Base-by-base conservation (phyloP, 2,797 vertebrate species). In the Microctenopoma lineatum region DNA sequence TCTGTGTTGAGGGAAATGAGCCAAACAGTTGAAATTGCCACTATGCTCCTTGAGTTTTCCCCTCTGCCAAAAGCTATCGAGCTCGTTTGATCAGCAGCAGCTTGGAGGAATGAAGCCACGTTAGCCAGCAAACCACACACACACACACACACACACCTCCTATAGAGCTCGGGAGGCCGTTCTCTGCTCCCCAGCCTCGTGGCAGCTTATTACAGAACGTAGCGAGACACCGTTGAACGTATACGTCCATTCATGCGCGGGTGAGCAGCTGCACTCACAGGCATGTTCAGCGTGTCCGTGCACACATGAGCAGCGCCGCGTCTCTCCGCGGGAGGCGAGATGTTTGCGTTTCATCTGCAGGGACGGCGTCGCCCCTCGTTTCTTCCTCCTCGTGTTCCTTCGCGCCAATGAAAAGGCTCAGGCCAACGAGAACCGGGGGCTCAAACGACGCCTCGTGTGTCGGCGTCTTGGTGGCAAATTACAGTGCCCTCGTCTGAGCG, bases 1-100 rank as follows among this genome's bases (percentile, higher is more conserved):
- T 88, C 84, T 84, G 76, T 75, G 80, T 74, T 38, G 79, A 60
- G 69, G 79, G 82, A 89, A 89, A 91, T 89, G 87, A 91, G 84
- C 85, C 87, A 84, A 84, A 48, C 54, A 67, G 70, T 11, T 0
- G 60, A 87, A 71, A 87, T 74, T 69, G 82, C 84, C 61, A 38
- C 77, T 47, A 27, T 21, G 70, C 70, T 79, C 75, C 77, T 75
- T 64, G 69, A 27, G 47, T 68, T 66, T 62, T 41, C 53, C 55
- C 48, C 77, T 70, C 79, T 62, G 77, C 81, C 75, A 73, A 72
- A 32, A 84, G 66, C 74, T 76, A 84, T 89, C 79, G 44, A 59
- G 81, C 58, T 61, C 15, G 29, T 76, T 84, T 86, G 82, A 89
- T 89, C 77, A 46, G 73, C 75, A 45, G 69, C 71, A 54, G 70